Evolutionary conservation across 2,888 invertebrate genomes (phyloP).

Genomic region (Mythimna ferrago): DNA sequence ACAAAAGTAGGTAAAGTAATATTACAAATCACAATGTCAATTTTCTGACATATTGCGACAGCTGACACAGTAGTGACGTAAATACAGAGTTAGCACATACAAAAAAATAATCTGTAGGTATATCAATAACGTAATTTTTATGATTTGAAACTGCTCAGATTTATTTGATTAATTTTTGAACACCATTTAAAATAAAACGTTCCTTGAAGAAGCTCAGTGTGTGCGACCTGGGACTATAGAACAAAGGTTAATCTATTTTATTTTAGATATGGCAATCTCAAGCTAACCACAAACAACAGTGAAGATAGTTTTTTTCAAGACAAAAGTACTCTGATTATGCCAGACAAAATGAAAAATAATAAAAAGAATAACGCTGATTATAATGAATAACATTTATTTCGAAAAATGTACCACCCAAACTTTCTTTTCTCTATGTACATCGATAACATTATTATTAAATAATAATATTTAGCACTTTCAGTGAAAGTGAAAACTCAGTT

Average conservation of each 20-base stretch:
- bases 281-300: not conserved
- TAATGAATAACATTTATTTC: not conserved
- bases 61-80: conserved; percentile 11
- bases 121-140: too few species aligned
- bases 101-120: not conserved
- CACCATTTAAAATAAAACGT: too few species aligned
- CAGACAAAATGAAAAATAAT: too few species aligned
- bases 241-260: not conserved
- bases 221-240: too few species aligned
- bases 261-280: conserved; percentile 2
- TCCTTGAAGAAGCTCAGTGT: too few species aligned
- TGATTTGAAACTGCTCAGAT: too few species aligned
- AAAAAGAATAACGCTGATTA: not conserved
- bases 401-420: not conserved
- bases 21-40: conserved; percentile 11
- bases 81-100: conserved; percentile 1
- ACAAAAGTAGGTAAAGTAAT: not conserved
- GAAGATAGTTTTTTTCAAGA: not conserved
- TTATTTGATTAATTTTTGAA: too few species aligned
- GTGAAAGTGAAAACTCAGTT: conserved; percentile 43
- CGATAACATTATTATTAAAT: too few species aligned
- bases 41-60: conserved; percentile 20
- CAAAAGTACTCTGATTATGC: not conserved
- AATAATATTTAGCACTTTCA: not conserved
- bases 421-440: not conserved